Evolutionary conservation across 2,113 vertebrate species (phyloP), one percentile per base, ranked within the genome.

Genomic region (Gasterosteus aculeatus): DNA sequence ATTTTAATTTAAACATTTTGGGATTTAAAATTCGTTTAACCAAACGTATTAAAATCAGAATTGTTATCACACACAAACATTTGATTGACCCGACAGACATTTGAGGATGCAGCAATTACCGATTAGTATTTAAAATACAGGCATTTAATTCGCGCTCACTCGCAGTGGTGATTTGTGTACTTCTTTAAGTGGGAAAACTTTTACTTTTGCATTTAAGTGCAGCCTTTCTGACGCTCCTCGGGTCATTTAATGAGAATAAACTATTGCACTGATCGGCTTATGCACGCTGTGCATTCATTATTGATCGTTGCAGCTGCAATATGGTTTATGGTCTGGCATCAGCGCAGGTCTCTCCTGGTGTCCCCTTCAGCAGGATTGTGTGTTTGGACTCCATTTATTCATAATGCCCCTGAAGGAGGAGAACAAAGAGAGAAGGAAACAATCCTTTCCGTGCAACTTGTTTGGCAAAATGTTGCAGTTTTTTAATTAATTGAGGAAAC

Each of bases 401-500:
- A 81, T 69, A 80, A 85, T 86, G 79, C 51, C 80, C 81, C 62
- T 47, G n/a, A 5, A 16, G 14, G 41, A 38, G 22, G 22, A 26
- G 10, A 6, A 11, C 81, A 78, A 69, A 15, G 3, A 46, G 83
- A 85, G 85, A 26, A 47, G 76, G 33, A 82, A 85, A 78, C 74
- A 78, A 83, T 69, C 73, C 72, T 80, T 51, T 80, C 51, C 65
- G 41, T 82, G 77, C 53, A 60, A 72, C 31, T 7, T 46, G 75
- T 12, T 71, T 69, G 57, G 61, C 49, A 63, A 71, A 72, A 73
- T 46, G 54, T 75, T 83, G 89, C 94, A 93, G 94, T 93, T 89
- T 79, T 93, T 89, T 79, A 88, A 95, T 93, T 95, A 95, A 95
- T 94, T 91, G 90, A 89, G 90, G 80, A 78, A 84, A 83, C 57